Conservation (phyloP, 1,140 invertebrate species). For the Drosophila rufa region DNA sequence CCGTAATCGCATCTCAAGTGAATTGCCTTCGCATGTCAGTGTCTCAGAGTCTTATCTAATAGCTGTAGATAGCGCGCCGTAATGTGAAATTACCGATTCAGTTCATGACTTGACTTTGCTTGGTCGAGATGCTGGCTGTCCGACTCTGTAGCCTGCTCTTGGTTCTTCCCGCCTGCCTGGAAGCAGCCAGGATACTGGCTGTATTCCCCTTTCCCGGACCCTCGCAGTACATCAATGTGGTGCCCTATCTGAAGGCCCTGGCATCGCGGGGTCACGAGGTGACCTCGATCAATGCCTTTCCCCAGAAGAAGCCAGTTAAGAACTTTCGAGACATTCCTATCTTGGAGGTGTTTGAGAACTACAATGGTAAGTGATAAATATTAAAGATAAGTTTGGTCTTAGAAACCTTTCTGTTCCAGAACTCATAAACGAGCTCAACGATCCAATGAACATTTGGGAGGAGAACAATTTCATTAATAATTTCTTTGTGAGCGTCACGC, state of each 20-base stretch:
- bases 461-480: constrained; percentile 62
- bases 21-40: constrained; percentile 60
- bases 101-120: constrained; percentile 24
- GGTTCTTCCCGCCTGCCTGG: constrained; percentile 23
- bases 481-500: constrained; percentile 43
- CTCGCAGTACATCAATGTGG: constrained; percentile 75
- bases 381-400: too few species aligned
- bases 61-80: not conserved
- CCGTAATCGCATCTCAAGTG: constrained; percentile 28
- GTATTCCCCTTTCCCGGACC: constrained; percentile 72
- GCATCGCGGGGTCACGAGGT: constrained; percentile 89
- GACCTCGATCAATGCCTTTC: constrained; percentile 89
- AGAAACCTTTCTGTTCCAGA: constrained; percentile 29
- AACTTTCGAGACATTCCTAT: constrained; percentile 73
- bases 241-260: constrained; percentile 88
- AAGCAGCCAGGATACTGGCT: constrained; percentile 66
- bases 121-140: constrained; percentile 22
- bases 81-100: constrained; percentile 14
- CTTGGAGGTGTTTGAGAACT: constrained; percentile 46
- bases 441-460: constrained; percentile 39
- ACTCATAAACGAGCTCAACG: constrained; percentile 17
- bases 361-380: constrained; percentile 47
- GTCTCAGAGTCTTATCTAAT: constrained; percentile 31
- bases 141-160: constrained; percentile 25
- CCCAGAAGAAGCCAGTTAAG: constrained; percentile 79